Percentiles rank a stretch among this genome's conserved stretches.
Evolutionary conservation across 2,113 vertebrate species (phyloP).

Genomic region (Leucosticte australis): DNA sequence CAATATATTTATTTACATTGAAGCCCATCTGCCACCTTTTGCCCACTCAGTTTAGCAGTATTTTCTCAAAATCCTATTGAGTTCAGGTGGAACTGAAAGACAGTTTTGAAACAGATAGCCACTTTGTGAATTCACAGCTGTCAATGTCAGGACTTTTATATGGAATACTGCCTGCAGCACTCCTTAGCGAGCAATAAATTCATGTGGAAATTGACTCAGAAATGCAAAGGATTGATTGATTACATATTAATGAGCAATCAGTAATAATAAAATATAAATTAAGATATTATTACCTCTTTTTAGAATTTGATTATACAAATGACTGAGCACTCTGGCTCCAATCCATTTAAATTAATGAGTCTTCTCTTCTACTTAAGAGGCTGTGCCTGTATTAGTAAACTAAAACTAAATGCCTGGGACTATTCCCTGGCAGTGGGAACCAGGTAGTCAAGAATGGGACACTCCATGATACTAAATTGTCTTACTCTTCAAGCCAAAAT

Average conservation of each 20-base stretch:
- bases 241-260: constrained; percentile 59
- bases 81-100: constrained; percentile 7
- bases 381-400: constrained; percentile 11
- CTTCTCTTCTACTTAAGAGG: constrained; percentile 11
- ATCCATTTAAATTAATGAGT: constrained; percentile 47
- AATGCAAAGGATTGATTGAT: constrained; percentile 55
- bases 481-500: neutral
- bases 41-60: neutral
- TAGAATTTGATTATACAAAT: constrained; percentile 61
- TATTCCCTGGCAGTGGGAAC: neutral
- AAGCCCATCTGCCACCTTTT: neutral
- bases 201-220: constrained; percentile 3
- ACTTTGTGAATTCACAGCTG: neutral
- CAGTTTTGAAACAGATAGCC: constrained; percentile 13
- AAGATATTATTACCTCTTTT: constrained; percentile 58
- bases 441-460: neutral
- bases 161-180: neutral
- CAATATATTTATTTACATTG: neutral
- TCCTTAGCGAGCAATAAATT: constrained; percentile 25
- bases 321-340: constrained; percentile 46
- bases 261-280: constrained; percentile 65
- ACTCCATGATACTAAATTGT: neutral
- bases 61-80: neutral
- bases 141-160: constrained; percentile 34
- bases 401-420: constrained; percentile 31